A percentile compares a stretch with the other conserved stretches of the same genome.
These are phyloP conservation scores for Torymus texanus DNA, from an alignment of 2,888 invertebrate genomes.

Conservation along the genomic window DNA sequence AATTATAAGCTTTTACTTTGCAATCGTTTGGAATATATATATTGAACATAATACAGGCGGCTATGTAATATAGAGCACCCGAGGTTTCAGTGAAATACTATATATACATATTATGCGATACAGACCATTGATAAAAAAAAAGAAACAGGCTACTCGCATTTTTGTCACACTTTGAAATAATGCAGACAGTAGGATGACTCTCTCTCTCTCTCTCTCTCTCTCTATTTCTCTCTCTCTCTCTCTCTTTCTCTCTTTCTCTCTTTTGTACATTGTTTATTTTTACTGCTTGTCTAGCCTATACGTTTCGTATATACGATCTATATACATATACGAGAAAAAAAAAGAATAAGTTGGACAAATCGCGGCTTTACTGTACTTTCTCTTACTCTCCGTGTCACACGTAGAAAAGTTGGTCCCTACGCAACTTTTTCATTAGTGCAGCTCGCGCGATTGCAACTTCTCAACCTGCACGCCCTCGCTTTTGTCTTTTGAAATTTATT, in stretches of 20 bases:
- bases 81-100: too few species aligned
- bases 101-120: too few species aligned
- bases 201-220: slow-evolving; percentile 1
- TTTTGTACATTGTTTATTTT: not conserved
- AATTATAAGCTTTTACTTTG: too few species aligned
- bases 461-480: slow-evolving; percentile 5
- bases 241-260: not conserved
- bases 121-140: too few species aligned
- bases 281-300: slow-evolving; percentile 5
- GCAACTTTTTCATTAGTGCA: not conserved
- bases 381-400: slow-evolving; percentile 9
- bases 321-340: too few species aligned
- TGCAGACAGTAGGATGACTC: slow-evolving; percentile 11
- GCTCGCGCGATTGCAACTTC: not conserved
- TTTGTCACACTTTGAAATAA: not conserved
- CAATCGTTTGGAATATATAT: too few species aligned
- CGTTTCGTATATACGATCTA: not conserved
- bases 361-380: not conserved
- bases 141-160: too few species aligned
- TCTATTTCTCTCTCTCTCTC: too few species aligned
- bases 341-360: not conserved
- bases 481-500: not conserved
- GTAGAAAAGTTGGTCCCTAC: not conserved
- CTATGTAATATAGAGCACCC: too few species aligned
- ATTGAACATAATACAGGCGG: too few species aligned